Evolutionary conservation across 2,113 vertebrate species (phyloP).

Genomic region (Paraplagusia blochii): DNA sequence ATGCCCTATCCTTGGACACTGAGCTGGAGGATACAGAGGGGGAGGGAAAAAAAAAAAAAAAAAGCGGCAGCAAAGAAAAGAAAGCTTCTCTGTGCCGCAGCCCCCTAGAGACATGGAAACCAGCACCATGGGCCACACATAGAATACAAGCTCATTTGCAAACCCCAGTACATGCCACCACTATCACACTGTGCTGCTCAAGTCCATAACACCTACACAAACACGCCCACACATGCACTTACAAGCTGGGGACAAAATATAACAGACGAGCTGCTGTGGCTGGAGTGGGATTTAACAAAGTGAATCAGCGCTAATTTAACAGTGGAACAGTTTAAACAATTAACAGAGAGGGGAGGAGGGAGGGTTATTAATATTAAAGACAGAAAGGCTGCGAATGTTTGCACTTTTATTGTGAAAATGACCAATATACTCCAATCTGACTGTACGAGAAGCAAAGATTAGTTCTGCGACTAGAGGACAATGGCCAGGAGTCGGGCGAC

Average conservation of each 20-base stretch:
- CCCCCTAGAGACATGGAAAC: conserved; percentile 34
- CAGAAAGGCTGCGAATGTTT: too few species aligned
- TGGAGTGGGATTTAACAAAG: conserved; percentile 13
- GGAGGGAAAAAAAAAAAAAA: conserved; percentile 18
- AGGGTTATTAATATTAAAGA: too few species aligned
- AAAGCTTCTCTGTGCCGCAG: conserved; percentile 17
- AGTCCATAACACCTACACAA: conserved; percentile 40
- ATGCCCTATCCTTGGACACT: conserved; percentile 15
- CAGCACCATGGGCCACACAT: conserved; percentile 21
- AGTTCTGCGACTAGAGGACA: too few species aligned
- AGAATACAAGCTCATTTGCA: conserved; percentile 40
- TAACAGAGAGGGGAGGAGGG: too few species aligned
- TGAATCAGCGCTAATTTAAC: conserved; percentile 30
- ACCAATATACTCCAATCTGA: too few species aligned
- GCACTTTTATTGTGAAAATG: too few species aligned
- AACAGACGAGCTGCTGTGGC: conserved; percentile 41
- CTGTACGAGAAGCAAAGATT: too few species aligned
- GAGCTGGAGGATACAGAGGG: conserved; percentile 26
- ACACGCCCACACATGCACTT: conserved; percentile 24
- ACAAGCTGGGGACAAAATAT: conserved; percentile 30
- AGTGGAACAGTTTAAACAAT: conserved; percentile 16
- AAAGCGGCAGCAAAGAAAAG: conserved; percentile 3
- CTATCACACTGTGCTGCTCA: conserved; percentile 30
- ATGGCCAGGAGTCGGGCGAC: too few species aligned
- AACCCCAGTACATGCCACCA: conserved; percentile 26